Conservation (phyloP, 2,888 invertebrate genomes). For the Dichetophora obliterata region DNA sequence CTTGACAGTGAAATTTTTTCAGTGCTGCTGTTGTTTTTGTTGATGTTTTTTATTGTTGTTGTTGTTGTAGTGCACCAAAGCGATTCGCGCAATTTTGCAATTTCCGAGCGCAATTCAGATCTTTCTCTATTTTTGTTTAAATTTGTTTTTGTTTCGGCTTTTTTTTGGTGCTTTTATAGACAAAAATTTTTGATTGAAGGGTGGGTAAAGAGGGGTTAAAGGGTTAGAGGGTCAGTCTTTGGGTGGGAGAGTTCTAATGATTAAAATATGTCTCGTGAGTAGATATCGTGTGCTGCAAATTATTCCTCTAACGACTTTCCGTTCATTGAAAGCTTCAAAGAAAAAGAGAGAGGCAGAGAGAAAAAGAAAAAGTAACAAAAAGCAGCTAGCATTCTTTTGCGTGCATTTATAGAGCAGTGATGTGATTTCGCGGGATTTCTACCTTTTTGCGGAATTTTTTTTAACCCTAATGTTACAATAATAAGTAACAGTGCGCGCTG, state of each 20-base stretch:
- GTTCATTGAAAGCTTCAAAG: no score
- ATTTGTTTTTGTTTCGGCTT: conserved; percentile 39
- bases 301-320: not conserved
- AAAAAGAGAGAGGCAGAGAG: no score
- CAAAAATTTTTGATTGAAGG: no score
- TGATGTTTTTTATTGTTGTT: conserved; percentile 36
- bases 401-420: no score
- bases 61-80: conserved; percentile 43
- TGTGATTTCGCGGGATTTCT: no score
- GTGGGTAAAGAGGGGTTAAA: not conserved
- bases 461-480: no score
- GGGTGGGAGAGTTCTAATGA: not conserved
- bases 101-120: conserved; percentile 58
- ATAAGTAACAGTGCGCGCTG: no score
- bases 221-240: not conserved
- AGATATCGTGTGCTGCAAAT: not conserved
- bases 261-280: not conserved
- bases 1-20: conserved; percentile 66
- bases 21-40: conserved; percentile 40
- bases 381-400: no score
- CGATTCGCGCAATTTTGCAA: conserved; percentile 57
- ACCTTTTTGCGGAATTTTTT: no score
- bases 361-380: no score
- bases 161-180: conserved; percentile 35
- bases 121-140: conserved; percentile 13